A percentile compares a stretch with the other conserved stretches of the same genome.
Conservation (phyloP, 92 coral and sea anemone genomes). For the Porites lobata region DNA sequence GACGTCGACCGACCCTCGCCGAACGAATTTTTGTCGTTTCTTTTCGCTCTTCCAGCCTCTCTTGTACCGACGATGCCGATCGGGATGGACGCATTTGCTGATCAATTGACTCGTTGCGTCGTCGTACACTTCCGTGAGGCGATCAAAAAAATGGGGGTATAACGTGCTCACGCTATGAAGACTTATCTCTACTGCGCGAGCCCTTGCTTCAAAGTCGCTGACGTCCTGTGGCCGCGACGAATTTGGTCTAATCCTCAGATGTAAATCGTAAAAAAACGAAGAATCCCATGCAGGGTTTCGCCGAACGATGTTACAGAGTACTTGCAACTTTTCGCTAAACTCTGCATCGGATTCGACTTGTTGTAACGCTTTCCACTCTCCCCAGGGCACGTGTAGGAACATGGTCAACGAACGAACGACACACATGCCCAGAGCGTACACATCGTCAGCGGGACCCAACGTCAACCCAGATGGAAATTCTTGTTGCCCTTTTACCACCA, state of each 20-base stretch:
- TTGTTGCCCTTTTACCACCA: neutral
- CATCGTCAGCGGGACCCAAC: conserved; percentile 4
- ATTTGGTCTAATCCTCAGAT: neutral
- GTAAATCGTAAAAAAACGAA: neutral
- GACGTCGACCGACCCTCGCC: neutral
- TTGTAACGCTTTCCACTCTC: neutral
- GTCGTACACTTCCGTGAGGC: neutral
- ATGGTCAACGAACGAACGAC: neutral
- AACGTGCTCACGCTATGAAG: neutral
- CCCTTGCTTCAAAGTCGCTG: neutral
- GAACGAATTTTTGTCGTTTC: no score
- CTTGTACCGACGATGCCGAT: neutral
- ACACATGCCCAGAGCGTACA: conserved; percentile 21
- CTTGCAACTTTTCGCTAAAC: neutral
- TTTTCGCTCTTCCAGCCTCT: neutral
- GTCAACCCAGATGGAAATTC: neutral
- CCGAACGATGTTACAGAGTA: neutral
- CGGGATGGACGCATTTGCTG: conserved; percentile 9
- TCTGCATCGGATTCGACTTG: no score
- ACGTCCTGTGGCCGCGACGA: neutral
- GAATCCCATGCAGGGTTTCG: conserved; percentile 17
- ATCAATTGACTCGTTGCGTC: neutral
- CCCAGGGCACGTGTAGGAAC: neutral
- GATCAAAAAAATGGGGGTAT: neutral
- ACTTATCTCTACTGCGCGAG: neutral